Evolutionary conservation across 2,113 vertebrate genomes (phyloP).

Genomic region (Geococcyx californianus): DNA sequence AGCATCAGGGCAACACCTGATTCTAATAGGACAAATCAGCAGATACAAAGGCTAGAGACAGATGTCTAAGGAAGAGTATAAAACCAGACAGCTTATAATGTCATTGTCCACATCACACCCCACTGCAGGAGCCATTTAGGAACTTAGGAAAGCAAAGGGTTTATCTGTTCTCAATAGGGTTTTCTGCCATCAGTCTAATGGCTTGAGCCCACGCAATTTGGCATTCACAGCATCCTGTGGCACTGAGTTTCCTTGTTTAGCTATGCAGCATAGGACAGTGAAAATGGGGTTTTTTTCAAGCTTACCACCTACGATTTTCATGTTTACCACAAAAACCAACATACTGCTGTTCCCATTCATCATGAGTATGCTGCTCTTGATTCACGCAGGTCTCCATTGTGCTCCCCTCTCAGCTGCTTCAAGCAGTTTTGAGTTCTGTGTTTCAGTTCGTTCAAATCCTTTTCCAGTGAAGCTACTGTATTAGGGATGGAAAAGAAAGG

Average conservation of each 20-base stretch:
- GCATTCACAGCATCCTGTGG: not conserved
- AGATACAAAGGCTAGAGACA: not conserved
- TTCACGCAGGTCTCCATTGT: not conserved
- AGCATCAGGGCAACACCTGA: not conserved
- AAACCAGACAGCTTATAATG: not conserved
- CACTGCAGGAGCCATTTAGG: not conserved
- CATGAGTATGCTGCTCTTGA: not conserved
- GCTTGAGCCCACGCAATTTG: not conserved
- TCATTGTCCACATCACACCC: not conserved
- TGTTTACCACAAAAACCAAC: constrained; percentile 19
- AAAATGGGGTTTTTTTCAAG: not conserved
- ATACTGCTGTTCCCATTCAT: constrained; percentile 4
- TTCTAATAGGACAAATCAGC: not conserved
- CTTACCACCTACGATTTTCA: constrained; percentile 16
- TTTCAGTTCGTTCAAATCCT: not conserved
- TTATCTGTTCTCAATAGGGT: not conserved
- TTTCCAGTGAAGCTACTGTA: not conserved
- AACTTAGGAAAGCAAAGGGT: not conserved
- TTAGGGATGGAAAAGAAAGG: not conserved
- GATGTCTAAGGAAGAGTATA: not conserved
- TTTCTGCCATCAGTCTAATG: not conserved
- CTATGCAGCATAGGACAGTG: not conserved
- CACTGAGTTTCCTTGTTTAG: not conserved
- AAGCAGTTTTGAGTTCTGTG: not conserved
- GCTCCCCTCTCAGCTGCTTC: constrained; percentile 14